Conservation (phyloP, 2,113 vertebrate species). For the Bucco capensis region DNA sequence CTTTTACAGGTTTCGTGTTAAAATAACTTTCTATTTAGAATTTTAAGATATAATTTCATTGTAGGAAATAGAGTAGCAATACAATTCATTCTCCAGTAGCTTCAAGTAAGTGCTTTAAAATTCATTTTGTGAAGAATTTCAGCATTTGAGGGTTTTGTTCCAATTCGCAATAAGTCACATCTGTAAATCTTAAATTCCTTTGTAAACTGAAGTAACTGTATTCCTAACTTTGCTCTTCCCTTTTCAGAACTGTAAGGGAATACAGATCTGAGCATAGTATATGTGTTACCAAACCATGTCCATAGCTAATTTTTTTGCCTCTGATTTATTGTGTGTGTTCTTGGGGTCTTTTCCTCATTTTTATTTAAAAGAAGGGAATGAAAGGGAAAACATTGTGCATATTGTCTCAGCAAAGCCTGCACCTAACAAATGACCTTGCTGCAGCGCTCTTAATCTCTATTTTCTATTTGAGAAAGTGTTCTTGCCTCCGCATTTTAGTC, state of each 20-base stretch:
- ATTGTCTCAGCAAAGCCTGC: not conserved
- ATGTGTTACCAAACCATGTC: not conserved
- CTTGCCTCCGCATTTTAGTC: not conserved
- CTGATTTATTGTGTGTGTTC: not conserved
- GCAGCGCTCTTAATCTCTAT: not conserved
- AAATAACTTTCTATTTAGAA: not conserved
- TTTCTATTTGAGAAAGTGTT: not conserved
- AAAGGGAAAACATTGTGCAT: not conserved
- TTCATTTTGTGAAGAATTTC: not conserved
- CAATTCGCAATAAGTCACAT: not conserved
- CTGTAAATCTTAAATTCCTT: not conserved
- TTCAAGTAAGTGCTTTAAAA: not conserved
- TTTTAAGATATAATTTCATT: not conserved
- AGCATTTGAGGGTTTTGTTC: not conserved
- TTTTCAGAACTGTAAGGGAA: not conserved
- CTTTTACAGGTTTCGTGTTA: not conserved
- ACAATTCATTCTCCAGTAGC: not conserved
- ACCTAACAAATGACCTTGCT: not conserved
- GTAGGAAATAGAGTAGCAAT: not conserved
- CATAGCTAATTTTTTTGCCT: not conserved
- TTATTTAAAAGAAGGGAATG: not conserved
- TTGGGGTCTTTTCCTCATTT: not conserved
- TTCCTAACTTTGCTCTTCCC: not conserved
- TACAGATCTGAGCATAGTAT: not conserved
- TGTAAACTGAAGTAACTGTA: not conserved